Conservation (phyloP, 2,113 vertebrate genomes). For the Ellobius talpinus region DNA sequence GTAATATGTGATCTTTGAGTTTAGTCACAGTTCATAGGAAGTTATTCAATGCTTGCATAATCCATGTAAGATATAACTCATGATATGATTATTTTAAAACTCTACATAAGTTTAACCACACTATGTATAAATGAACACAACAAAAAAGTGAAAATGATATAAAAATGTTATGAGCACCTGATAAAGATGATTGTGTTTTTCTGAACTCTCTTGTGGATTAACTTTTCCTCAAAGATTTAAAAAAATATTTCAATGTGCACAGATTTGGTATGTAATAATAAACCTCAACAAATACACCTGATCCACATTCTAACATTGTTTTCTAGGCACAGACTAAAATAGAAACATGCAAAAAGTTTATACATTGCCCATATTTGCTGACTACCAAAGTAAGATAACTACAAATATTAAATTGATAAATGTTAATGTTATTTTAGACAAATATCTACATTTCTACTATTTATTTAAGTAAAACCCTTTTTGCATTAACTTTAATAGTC, state of each 20-base stretch:
- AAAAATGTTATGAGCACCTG: not conserved
- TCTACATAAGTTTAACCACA: constrained; percentile 42
- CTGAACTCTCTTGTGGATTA: not conserved
- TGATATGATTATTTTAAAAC: constrained; percentile 77
- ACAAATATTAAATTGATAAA: not conserved
- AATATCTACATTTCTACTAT: not conserved
- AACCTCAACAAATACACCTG: not conserved
- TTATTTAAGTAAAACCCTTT: not conserved
- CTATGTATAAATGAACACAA: not conserved
- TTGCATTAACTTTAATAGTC: not conserved
- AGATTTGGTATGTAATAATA: not conserved
- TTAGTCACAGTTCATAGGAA: constrained; percentile 83
- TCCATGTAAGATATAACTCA: constrained; percentile 77
- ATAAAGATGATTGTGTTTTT: not conserved
- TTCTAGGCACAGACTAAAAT: not conserved
- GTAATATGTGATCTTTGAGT: constrained; percentile 81
- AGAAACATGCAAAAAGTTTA: not conserved
- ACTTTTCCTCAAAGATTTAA: not conserved
- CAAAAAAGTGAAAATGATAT: constrained; percentile 58
- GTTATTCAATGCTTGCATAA: constrained; percentile 74
- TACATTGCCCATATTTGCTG: not conserved
- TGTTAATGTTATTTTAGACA: not conserved
- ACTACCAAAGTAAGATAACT: not conserved
- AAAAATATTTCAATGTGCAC: not conserved
- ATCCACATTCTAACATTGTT: not conserved